phyloP scores from a whole-genome alignment of 2,888 invertebrate genomes.

The Drosophila basisetae region DNA sequence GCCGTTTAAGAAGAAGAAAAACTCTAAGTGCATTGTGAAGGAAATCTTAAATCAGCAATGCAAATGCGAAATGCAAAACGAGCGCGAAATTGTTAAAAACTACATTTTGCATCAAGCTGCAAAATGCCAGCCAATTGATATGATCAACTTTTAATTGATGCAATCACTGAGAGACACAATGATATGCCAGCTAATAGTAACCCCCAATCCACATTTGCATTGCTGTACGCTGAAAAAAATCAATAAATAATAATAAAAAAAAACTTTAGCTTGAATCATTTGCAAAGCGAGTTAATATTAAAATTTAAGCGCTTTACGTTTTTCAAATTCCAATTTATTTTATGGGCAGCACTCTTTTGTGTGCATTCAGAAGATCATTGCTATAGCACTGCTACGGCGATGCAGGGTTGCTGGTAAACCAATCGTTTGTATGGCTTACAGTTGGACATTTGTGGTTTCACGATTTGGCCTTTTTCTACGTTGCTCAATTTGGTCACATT shows the following conservation, averaged over 20 bases:
- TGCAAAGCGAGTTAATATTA: neutral
- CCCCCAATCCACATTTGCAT: neutral
- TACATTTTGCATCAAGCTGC: constrained; percentile 33
- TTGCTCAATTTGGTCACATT: constrained; percentile 27
- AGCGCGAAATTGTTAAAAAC: constrained; percentile 41
- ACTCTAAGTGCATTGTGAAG: constrained; percentile 46
- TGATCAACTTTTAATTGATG: constrained; percentile 74
- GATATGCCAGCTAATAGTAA: constrained; percentile 25
- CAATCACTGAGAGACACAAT: constrained; percentile 58
- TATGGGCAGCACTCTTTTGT: constrained; percentile 27
- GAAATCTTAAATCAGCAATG: constrained; percentile 80
- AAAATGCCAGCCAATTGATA: constrained; percentile 63
- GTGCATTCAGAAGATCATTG: constrained; percentile 21
- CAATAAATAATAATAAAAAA: neutral
- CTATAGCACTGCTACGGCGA: neutral
- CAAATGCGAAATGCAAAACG: constrained; percentile 50
- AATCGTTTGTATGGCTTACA: neutral
- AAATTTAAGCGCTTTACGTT: neutral
- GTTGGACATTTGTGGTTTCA: constrained; percentile 9
- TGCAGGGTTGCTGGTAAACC: neutral
- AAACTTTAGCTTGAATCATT: neutral
- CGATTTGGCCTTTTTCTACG: neutral
- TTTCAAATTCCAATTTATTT: neutral
- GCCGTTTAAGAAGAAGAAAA: constrained; percentile 29
- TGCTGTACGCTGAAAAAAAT: neutral